Base-by-base conservation (phyloP, 1,140 invertebrate genomes). In the Dolichoris vasculosae region DNA sequence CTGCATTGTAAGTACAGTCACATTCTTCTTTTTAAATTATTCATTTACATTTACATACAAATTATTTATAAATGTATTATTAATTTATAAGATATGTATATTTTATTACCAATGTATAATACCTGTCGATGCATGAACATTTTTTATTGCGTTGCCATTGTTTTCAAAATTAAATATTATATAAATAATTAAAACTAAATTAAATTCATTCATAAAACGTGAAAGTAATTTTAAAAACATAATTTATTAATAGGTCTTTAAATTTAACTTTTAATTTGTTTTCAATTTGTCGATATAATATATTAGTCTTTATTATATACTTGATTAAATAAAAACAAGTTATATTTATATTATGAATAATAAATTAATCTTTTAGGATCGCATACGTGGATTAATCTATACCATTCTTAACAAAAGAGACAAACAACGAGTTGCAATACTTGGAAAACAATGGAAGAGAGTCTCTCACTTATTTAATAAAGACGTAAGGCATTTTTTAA, bases 381-480 rank as follows among this genome's bases (percentile, higher is more conserved):
- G 82, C 88, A 88, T 88, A 88, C 88, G 87, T 82, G 88, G 87
- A 89, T 88, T 38, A 86, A 86, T 87, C 63, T 85, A 85, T 80
- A 88, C 87, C 80, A 89, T 89, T 87, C 86, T 88, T 83, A 82
- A 89, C 85, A 79, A 81, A 84, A 86, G 85, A 89, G 81, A 86
- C 55, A 85, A 87, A 86, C 48, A 89, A 83, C 32, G 87, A 86
- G 86, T 87, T 88, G 83, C 79, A 89, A 89, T 80, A 84, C 88
- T 82, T 86, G 79, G 86, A 82, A 78, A 90, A 64, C 71, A 84
- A 51, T 77, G 64, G 64, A 82, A 83, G 84, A 88, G 87, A 89
- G 86, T 89, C 88, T 91, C 88, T 90, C 88, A 88, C 88, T 89
- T 93, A 92, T 92, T 92, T 92, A 92, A 91, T 91, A 91, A 90